Base-by-base conservation (phyloP, 2,888 invertebrate species). In the Graphium colonna region DNA sequence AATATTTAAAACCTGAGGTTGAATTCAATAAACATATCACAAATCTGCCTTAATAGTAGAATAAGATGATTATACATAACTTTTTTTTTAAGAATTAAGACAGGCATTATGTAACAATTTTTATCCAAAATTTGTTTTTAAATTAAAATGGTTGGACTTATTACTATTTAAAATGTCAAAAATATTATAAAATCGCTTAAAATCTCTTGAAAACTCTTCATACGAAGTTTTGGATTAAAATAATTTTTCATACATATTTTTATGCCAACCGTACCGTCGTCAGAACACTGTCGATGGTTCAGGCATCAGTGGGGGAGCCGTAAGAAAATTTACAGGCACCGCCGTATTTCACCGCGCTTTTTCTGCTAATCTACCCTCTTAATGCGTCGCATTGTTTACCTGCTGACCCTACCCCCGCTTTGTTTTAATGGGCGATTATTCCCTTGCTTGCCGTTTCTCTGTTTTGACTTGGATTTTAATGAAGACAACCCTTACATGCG, bases 321-420 rank as follows among this genome's bases (percentile, higher is more conserved):
- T 82, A 88, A 88, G 88, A 85, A 87, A 87, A 88, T 89, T 89
- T 86, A 89, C 87, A 85, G 80, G 83, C 84, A 74, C 82, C 77
- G 79, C 76, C 84, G 84, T 87, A 87, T 84, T 86, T 88, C 84
- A 87, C 79, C 79, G 69, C 79, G 75, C 79, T 77, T 78, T 80
- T 81, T 79, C 77, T 77, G 87, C 80, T 87, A 89, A 88, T 89
- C 87, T 85, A 82, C 85, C 87, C 85, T 80, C 81, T 76, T 87
- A 87, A 88, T 87, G 86, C 79, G 82, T 77, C 81, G 83, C 83
- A 82, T 82, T 88, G 86, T 87, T 88, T 87, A 86, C 83, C 83
- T 86, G 82, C 85, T 86, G 86, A 85, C 85, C 87, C 81, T 81
- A 79, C 79, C 57, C 33, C 44, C 10, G 46, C 52, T 46, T 52